Percentiles rank a stretch among this genome's conserved stretches.
phyloP scores from a whole-genome alignment of 2,888 invertebrate genomes.

The Drosophila mercatorum region DNA sequence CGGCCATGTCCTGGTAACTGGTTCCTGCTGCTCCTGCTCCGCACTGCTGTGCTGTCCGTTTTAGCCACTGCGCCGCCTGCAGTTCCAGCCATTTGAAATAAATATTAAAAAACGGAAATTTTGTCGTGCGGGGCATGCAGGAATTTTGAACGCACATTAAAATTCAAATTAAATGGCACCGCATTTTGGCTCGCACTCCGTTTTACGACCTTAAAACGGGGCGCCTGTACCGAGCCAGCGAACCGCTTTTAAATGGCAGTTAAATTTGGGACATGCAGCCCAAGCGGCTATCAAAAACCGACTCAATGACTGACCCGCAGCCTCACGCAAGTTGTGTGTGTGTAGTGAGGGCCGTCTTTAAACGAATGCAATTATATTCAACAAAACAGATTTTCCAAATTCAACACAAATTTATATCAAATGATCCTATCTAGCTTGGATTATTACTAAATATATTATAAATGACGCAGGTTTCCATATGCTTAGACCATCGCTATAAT shows the following conservation, averaged over 20 bases:
- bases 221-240: slow-evolving; percentile 5
- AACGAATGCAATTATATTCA: not conserved
- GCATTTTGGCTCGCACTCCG: slow-evolving; percentile 23
- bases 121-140: slow-evolving; percentile 49
- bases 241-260: slow-evolving; percentile 45
- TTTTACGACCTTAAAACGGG: slow-evolving; percentile 49
- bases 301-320: slow-evolving; percentile 11
- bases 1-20: slow-evolving; percentile 42
- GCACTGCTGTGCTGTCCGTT: slow-evolving; percentile 15
- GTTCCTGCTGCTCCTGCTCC: not conserved
- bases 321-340: slow-evolving; percentile 7
- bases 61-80: slow-evolving; percentile 30
- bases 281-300: slow-evolving; percentile 16
- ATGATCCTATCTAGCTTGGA: too few relatives aligned
- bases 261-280: slow-evolving; percentile 31
- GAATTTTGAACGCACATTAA: slow-evolving; percentile 64
- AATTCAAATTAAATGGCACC: slow-evolving; percentile 71
- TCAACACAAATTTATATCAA: not conserved
- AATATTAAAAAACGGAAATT: slow-evolving; percentile 61
- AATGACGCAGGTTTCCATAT: too few relatives aligned
- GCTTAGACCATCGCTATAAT: too few relatives aligned
- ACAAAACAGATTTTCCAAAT: not conserved
- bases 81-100: slow-evolving; percentile 57
- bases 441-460: too few relatives aligned
- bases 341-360: not conserved